Conservation (phyloP, 2,888 invertebrate species). For the Mongoloraphidia duomilia region DNA sequence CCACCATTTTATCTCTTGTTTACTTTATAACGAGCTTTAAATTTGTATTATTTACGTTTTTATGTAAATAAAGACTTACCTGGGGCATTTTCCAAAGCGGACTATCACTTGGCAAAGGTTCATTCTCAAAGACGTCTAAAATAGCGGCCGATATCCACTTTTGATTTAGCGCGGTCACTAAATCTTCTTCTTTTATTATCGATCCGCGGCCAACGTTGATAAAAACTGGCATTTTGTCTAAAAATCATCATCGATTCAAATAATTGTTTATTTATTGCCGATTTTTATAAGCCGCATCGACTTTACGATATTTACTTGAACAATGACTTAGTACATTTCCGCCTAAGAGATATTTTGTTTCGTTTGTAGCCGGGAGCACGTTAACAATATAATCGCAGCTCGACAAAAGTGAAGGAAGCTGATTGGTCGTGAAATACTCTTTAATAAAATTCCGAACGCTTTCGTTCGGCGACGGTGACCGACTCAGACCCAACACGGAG, state of each 20-base stretch:
- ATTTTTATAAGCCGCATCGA: neutral
- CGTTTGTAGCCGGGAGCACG: constrained; percentile 35
- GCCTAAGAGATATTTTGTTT: constrained; percentile 34
- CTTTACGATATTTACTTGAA: constrained; percentile 18
- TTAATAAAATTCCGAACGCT: constrained; percentile 12
- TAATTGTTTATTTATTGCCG: neutral
- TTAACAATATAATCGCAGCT: constrained; percentile 40
- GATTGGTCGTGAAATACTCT: constrained; percentile 23
- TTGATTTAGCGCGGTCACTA: constrained; percentile 34
- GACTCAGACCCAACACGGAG: constrained; percentile 27
- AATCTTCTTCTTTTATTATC: constrained; percentile 34
- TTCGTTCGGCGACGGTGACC: constrained; percentile 15
- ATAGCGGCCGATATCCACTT: constrained; percentile 39
- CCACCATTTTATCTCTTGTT: too few relatives aligned
- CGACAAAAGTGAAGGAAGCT: constrained; percentile 26
- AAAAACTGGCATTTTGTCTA: constrained; percentile 30
- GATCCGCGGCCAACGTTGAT: constrained; percentile 44
- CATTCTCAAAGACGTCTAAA: constrained; percentile 38
- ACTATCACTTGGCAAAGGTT: constrained; percentile 35
- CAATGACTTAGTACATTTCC: constrained; percentile 32
- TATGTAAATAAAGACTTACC: constrained; percentile 21
- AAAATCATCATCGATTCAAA: constrained; percentile 1
- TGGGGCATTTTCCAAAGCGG: constrained; percentile 35
- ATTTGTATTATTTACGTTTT: too few relatives aligned
- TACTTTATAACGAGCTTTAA: too few relatives aligned